phyloP scores from a whole-genome alignment of 2,113 vertebrate genomes.

The Megaceryle torquata region DNA sequence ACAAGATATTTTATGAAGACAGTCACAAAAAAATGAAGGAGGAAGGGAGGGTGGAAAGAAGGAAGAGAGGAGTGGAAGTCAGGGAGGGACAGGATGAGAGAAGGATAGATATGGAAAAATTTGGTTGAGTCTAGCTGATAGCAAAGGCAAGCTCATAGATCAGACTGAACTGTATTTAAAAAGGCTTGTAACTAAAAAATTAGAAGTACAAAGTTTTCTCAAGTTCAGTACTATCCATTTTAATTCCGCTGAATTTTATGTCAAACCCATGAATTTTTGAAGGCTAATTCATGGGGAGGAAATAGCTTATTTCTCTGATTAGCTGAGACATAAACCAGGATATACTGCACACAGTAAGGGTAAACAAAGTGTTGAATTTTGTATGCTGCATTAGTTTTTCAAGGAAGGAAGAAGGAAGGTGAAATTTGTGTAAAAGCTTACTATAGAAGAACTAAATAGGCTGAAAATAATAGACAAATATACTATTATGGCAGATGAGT shows the following conservation, averaged over 20 bases:
- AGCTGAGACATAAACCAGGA: background rate
- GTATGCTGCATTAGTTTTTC: background rate
- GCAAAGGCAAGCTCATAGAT: background rate
- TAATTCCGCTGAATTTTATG: background rate
- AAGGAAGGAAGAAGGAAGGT: background rate
- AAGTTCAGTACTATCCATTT: background rate
- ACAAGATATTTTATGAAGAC: background rate
- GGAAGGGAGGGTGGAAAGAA: background rate
- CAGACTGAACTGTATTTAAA: background rate
- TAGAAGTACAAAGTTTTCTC: background rate
- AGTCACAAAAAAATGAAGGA: background rate
- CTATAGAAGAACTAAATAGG: background rate
- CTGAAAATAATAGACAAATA: background rate
- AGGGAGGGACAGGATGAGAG: background rate
- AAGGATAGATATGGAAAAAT: background rate
- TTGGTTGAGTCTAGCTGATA: background rate
- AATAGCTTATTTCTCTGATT: background rate
- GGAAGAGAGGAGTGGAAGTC: background rate
- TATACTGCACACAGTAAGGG: background rate
- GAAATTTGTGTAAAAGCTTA: background rate
- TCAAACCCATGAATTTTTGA: background rate
- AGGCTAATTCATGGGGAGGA: background rate
- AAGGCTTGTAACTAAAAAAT: background rate
- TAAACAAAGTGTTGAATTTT: background rate
- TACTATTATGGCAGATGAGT: background rate